A percentile compares a stretch with the other conserved stretches of the same genome.
Conservation (phyloP, 2,888 invertebrate genomes). For the Plebejus melissa region DNA sequence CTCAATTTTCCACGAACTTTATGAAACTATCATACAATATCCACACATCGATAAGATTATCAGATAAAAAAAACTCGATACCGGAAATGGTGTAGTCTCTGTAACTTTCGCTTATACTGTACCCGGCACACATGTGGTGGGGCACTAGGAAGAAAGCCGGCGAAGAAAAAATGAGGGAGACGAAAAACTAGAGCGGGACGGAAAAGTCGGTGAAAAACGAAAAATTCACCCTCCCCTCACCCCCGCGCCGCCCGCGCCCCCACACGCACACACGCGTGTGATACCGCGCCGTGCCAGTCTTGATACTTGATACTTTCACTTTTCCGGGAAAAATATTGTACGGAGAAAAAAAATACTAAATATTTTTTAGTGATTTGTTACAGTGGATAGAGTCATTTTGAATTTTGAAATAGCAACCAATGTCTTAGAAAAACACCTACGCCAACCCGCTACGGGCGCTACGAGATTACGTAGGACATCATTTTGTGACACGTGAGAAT, state of each 20-base stretch:
- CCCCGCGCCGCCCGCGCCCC: constrained; percentile 47
- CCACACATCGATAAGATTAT: constrained; percentile 30
- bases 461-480: no score
- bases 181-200: constrained; percentile 79
- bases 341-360: no score
- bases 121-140: constrained; percentile 76
- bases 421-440: no score
- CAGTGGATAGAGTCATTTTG: no score
- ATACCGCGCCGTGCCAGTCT: constrained; percentile 41
- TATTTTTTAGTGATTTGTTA: no score
- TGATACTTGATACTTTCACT: constrained; percentile 55
- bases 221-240: constrained; percentile 70
- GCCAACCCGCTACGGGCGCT: no score
- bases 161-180: constrained; percentile 79
- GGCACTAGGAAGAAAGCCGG: constrained; percentile 78
- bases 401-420: no score
- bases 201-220: constrained; percentile 79
- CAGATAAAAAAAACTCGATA: constrained; percentile 37
- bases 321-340: constrained; percentile 34
- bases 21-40: neutral
- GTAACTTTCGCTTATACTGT: constrained; percentile 45
- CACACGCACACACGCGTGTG: constrained; percentile 69
- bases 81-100: constrained; percentile 61
- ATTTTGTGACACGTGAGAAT: no score
- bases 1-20: neutral